These are phyloP conservation scores for Ranitomeya variabilis DNA, from an alignment of 2,113 vertebrate species.

Conservation along the genomic window DNA sequence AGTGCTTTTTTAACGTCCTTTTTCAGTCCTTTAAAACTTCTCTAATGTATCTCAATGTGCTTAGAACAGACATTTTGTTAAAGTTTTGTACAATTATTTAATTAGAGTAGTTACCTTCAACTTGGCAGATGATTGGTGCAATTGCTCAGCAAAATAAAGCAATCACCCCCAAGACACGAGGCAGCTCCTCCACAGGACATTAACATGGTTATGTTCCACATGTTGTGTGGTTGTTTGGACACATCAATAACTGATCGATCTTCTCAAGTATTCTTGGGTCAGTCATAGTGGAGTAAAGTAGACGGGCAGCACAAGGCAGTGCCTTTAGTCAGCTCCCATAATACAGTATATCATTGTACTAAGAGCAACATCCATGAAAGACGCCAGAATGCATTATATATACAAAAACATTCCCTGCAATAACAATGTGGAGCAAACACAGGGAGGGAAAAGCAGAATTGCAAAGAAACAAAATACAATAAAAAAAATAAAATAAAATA, in stretches of 20 bases:
- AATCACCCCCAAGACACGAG: neutral
- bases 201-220: conserved; percentile 1
- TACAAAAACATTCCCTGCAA: conserved; percentile 39
- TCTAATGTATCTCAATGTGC: conserved; percentile 44
- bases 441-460: conserved; percentile 60
- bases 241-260: conserved; percentile 1
- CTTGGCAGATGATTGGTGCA: neutral
- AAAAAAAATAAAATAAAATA: conserved; percentile 34
- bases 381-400: conserved; percentile 15
- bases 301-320: conserved; percentile 12
- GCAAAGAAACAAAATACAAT: conserved; percentile 64
- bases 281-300: conserved; percentile 12
- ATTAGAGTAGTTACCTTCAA: neutral
- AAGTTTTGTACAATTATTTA: conserved; percentile 9
- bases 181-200: neutral
- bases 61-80: conserved; percentile 25
- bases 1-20: conserved; percentile 20
- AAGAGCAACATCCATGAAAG: conserved; percentile 4
- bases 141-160: neutral
- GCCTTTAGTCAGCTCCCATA: conserved; percentile 7
- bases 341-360: conserved; percentile 44
- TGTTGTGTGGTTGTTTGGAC: neutral
- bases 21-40: conserved; percentile 21
- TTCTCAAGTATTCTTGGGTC: neutral
- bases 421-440: conserved; percentile 62